Evolutionary conservation across 2,797 vertebrate genomes (phyloP), one percentile per base, ranked within the genome.

Genomic region (Limosa lapponica): DNA sequence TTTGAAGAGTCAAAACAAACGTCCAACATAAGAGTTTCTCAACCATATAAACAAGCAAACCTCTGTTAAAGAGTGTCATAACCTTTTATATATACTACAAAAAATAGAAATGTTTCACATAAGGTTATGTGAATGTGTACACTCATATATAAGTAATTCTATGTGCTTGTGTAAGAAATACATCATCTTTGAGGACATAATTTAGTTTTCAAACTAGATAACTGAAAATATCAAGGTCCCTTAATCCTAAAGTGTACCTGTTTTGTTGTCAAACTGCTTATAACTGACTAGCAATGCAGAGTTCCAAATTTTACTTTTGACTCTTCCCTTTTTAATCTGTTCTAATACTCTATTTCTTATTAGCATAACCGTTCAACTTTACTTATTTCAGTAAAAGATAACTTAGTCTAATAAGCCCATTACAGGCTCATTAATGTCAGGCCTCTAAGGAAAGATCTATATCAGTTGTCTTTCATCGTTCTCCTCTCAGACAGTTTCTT

Each of bases 321-420:
- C 5, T 85, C 27, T 57, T 84, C 24, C 17, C 6, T 51, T 66
- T 91, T 57, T 37, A 71, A 80, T 82, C 52, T 82, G 10, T 37
- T 72, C 6, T 71, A 37, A 39, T 89, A 25, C 13, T 71, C 4
- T 39, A 44, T 57, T 84, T 82, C 62, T 82, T 85, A 58, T 84
- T 91, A 93, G 22, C 39, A 57, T 89, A 91, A 80, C 24, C 1
- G 1, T 32, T 79, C 89, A 81, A 74, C 39, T 89, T 87, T 39
- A 72, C 71, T 85, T 79, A 61, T 75, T 91, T 82, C 67, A 93
- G 46, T 20, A 91, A 92, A 93, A 91, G 52, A 91, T 86, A 93
- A 90, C 52, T 65, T 85, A 66, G 28, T 36, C 17, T 93, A 96
- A 83, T 74, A 81, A 88, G 34, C 34, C 69, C 20, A 88, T 94